These are phyloP conservation scores for Harpegnathos saltator DNA, from an alignment of 1,140 invertebrate species.

Conservation along the genomic window DNA sequence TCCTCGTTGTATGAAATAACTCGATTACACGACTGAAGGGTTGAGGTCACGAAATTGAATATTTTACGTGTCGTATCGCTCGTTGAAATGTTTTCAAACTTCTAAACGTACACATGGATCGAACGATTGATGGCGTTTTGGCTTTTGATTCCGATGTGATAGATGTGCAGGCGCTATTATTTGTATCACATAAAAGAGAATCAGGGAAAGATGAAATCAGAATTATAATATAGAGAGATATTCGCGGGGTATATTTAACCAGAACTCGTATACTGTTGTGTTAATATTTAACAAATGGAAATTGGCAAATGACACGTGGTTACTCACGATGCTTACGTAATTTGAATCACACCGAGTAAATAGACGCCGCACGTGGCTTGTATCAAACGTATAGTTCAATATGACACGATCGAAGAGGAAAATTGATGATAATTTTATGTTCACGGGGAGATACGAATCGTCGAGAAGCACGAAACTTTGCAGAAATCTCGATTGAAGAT, in stretches of 20 bases:
- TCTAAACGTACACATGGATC: neutral
- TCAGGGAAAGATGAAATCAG: neutral
- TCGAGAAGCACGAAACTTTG: too few species aligned
- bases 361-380: too few species aligned
- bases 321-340: neutral
- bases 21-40: neutral
- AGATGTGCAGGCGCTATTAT: too few species aligned
- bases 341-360: neutral
- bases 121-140: too few species aligned
- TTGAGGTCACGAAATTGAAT: constrained; percentile 9
- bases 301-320: neutral
- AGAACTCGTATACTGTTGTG: neutral
- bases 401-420: too few species aligned
- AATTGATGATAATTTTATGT: too few species aligned
- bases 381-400: neutral
- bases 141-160: too few species aligned
- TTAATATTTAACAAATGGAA: neutral
- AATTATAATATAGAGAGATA: neutral
- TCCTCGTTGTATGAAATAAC: neutral
- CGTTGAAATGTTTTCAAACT: neutral
- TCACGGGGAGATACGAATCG: too few species aligned
- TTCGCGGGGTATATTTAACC: neutral
- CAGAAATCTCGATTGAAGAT: too few species aligned
- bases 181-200: neutral
- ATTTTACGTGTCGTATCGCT: neutral